These are phyloP conservation scores for Pantherophis vulpinus DNA, from an alignment of 2,797 vertebrate genomes.

Conservation along the genomic window DNA sequence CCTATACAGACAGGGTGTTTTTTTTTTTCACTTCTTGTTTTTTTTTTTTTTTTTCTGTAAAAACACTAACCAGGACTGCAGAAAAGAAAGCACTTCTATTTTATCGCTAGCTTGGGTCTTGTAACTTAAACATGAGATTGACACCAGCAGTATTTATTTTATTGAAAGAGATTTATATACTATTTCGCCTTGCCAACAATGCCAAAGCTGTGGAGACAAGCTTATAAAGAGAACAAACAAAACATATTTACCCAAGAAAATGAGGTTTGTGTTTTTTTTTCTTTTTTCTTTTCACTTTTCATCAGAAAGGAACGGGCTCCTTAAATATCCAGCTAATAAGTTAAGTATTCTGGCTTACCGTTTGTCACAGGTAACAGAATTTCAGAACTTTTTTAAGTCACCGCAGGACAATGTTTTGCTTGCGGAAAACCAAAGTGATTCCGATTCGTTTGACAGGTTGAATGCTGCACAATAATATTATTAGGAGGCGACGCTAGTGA, in stretches of 20 bases:
- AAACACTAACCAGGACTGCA: not conserved
- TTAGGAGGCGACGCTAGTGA: not conserved
- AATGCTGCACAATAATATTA: constrained; percentile 7
- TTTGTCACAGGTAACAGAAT: not conserved
- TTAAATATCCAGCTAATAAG: not conserved
- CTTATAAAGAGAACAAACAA: not conserved
- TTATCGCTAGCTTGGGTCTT: not conserved
- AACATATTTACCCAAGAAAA: not conserved
- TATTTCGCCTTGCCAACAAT: not conserved
- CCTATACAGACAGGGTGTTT: not conserved
- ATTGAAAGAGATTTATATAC: not conserved
- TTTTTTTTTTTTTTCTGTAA: not conserved
- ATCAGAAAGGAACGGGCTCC: not conserved
- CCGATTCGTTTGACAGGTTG: not conserved
- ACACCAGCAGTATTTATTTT: not conserved
- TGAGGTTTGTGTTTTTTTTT: not conserved
- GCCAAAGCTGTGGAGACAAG: not conserved
- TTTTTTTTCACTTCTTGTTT: not conserved
- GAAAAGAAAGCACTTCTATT: not conserved
- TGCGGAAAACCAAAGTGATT: not conserved
- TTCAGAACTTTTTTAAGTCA: not conserved
- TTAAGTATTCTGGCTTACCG: not conserved
- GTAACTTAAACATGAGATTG: not conserved
- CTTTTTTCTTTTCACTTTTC: not conserved
- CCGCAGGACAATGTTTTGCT: not conserved